Percentiles rank a stretch among this genome's conserved stretches.
Conservation (phyloP, 2,113 vertebrate genomes). For the Nymphicus hollandicus region DNA sequence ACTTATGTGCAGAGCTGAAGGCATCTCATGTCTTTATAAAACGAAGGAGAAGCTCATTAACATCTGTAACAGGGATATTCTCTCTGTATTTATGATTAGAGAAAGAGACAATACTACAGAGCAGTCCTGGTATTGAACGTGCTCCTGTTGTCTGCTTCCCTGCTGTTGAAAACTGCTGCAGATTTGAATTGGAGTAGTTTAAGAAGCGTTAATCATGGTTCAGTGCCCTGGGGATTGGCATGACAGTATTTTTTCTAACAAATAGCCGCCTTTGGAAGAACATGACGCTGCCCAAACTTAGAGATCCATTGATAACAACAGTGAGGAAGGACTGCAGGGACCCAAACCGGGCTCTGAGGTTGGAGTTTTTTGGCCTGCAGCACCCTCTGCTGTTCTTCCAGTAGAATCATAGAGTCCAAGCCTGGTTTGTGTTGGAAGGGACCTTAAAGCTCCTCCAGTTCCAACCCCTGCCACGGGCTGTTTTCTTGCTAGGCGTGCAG, state of each 20-base stretch:
- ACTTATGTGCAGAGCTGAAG: neutral
- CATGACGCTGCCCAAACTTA: fast-evolving
- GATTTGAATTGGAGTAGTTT: neutral
- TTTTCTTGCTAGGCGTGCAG: fast-evolving
- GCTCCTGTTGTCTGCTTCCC: neutral
- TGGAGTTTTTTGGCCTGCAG: neutral
- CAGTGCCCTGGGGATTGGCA: neutral
- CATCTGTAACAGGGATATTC: neutral
- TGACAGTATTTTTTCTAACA: neutral
- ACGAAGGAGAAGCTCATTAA: neutral
- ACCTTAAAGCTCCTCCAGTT: neutral
- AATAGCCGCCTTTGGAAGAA: too few relatives aligned
- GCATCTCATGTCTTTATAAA: fast-evolving
- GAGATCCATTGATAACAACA: fast-evolving
- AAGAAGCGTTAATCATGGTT: fast-evolving
- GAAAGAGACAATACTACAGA: neutral
- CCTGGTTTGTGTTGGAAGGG: neutral
- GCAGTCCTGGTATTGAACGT: neutral
- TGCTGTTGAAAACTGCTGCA: neutral
- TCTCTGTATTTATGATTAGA: fast-evolving
- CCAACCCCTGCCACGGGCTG: too few relatives aligned
- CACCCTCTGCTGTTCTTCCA: neutral
- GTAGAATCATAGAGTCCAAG: neutral
- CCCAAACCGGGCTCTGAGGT: fast-evolving
- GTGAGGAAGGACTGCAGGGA: fast-evolving